Base-by-base conservation (phyloP, 23 tunicate species). In the Trididemnum clinides region DNA sequence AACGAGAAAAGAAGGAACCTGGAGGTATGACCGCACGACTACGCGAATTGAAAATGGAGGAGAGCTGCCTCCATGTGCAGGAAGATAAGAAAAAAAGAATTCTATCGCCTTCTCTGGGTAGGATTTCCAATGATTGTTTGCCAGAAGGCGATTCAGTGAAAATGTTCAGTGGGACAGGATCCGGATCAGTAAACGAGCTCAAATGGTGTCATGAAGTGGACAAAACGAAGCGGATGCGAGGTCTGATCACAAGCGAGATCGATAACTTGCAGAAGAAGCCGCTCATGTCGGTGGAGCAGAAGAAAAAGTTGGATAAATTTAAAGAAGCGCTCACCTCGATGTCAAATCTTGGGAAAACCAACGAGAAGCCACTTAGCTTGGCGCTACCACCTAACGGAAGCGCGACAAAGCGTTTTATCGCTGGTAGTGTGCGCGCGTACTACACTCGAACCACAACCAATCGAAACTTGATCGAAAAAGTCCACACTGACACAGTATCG, bases 361-460 rank as follows among this genome's bases (percentile, higher is more conserved):
- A 66, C 5, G 36, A 6, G n/a, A 66, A 23, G 31, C n/a, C 37
- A 30, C 7, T 25, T 5, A 33, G 28, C 7, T 7, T 37, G n/a
- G 28, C 65, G 2, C 65, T 51, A 20, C 80, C 57, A 74, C 80
- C 57, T 18, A 30, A 37, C 38, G 66, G 39, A 18, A 78, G 66
- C 19, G 66, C 66, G 66, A 51, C 83, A 6, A 78, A 54, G 28
- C 83, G 83, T n/a, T 31, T 51, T 34, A 50, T 87, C 15, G 84
- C 91, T 23, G 84, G 91, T 7, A 87, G 91, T 38, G 71, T 87
- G 10, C 80, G 91, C 39, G 91, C 91, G 15, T 87, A 79, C 49
- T 87, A 87, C 57, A 64, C 91, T 33, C 39, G 85, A 51, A 79
- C 86, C 19, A 50, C 91, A 33, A 50, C 35, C 5, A 39, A 38